Percentiles rank a stretch among this genome's conserved stretches.
These are phyloP conservation scores for Heliconius hermathena DNA, from an alignment of 1,140 invertebrate genomes.

Conservation along the genomic window DNA sequence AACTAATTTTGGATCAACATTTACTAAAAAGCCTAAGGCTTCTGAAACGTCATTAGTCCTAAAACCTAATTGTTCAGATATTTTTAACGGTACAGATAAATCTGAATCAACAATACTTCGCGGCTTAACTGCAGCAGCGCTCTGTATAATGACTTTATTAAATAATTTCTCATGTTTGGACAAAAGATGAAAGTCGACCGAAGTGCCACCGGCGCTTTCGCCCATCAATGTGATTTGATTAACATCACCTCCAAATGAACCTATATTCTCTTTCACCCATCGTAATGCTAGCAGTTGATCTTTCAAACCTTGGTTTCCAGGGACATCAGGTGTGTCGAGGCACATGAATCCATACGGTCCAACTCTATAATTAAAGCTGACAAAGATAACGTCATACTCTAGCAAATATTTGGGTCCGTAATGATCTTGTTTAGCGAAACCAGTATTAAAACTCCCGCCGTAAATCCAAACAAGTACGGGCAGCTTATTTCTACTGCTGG, in stretches of 20 bases:
- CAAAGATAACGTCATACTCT: slow-evolving; percentile 82
- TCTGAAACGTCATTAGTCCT: slow-evolving; percentile 37
- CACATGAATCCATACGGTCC: slow-evolving; percentile 87
- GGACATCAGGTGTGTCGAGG: slow-evolving; percentile 83
- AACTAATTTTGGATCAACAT: slow-evolving; percentile 30
- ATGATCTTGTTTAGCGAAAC: slow-evolving; percentile 66
- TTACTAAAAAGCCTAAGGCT: slow-evolving; percentile 40
- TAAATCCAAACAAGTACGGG: slow-evolving; percentile 89
- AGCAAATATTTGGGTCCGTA: slow-evolving; percentile 82
- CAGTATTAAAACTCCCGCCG: slow-evolving; percentile 85
- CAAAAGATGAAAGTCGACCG: slow-evolving; percentile 50
- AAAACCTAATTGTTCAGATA: slow-evolving; percentile 45
- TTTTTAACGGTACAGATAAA: slow-evolving; percentile 26
- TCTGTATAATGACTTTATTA: slow-evolving; percentile 52
- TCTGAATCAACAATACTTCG: slow-evolving; percentile 26
- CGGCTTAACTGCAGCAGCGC: slow-evolving; percentile 37
- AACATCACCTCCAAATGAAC: slow-evolving; percentile 86
- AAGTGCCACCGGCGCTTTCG: slow-evolving; percentile 84
- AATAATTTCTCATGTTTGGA: slow-evolving; percentile 52
- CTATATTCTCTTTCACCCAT: slow-evolving; percentile 86
- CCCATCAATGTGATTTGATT: slow-evolving; percentile 85
- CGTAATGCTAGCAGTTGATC: slow-evolving; percentile 86
- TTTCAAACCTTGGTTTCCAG: slow-evolving; percentile 87
- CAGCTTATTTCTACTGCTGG: slow-evolving; percentile 38
- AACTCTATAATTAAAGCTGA: slow-evolving; percentile 84